Conservation (phyloP, 2,888 invertebrate species). For the Nebria salina region DNA sequence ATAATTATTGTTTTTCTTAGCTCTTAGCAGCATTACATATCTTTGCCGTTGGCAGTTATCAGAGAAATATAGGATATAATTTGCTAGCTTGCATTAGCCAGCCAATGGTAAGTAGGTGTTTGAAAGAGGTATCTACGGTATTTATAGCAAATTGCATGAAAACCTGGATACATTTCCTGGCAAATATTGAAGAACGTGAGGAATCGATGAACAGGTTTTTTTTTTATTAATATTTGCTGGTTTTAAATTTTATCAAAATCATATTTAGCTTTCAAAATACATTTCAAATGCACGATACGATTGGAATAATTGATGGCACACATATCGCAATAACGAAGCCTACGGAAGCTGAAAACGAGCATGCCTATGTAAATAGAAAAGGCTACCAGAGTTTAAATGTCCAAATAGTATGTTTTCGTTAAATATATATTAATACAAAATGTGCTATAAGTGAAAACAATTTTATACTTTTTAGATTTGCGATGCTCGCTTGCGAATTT, state of each 20-base stretch:
- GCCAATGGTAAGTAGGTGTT: not conserved
- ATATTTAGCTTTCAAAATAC: not conserved
- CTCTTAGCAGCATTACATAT: not conserved
- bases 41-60: not conserved
- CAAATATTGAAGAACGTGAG: not conserved
- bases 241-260: too few relatives aligned
- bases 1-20: not conserved
- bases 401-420: conserved; percentile 2
- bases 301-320: conserved; percentile 2
- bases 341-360: not conserved
- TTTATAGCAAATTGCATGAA: not conserved
- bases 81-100: not conserved
- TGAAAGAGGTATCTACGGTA: not conserved
- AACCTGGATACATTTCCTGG: not conserved
- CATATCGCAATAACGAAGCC: not conserved
- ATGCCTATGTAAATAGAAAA: not conserved
- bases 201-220: too few relatives aligned
- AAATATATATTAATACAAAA: too few relatives aligned
- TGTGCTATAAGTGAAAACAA: too few relatives aligned
- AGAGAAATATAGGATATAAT: not conserved
- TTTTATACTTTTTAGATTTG: too few relatives aligned
- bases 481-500: not conserved
- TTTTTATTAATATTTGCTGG: too few relatives aligned
- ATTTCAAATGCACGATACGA: not conserved
- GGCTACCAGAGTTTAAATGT: conserved; percentile 6